Conservation (phyloP, 2,113 vertebrate genomes). For the Conger conger region DNA sequence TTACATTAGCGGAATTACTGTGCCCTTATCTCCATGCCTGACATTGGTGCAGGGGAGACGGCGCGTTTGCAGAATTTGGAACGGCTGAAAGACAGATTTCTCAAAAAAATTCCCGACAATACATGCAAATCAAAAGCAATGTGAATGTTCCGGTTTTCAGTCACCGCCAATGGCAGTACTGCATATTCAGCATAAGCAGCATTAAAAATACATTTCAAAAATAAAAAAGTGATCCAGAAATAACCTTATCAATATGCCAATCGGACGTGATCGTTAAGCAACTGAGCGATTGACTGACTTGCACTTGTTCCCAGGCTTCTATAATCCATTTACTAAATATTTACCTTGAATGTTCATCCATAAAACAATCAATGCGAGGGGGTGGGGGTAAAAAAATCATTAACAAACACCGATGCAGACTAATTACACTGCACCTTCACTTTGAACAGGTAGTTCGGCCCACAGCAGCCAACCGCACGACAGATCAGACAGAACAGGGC, state of each 20-base stretch:
- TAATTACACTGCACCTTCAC: neutral
- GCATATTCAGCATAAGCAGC: neutral
- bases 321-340: constrained; percentile 13
- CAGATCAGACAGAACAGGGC: neutral
- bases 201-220: neutral
- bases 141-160: too few species aligned
- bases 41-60: neutral
- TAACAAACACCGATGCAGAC: neutral
- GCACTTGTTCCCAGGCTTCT: neutral
- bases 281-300: neutral
- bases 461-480: neutral
- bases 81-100: neutral
- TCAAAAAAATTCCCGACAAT: neutral
- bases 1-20: constrained; percentile 18
- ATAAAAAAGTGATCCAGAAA: neutral
- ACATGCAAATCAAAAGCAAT: constrained; percentile 1
- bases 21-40: neutral
- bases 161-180: neutral
- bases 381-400: neutral
- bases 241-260: neutral
- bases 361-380: neutral
- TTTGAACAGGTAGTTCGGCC: neutral
- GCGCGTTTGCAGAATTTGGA: neutral
- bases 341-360: constrained; percentile 17
- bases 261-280: neutral